Conservation (phyloP, 2,113 vertebrate genomes). For the Porphyrio hochstetteri region DNA sequence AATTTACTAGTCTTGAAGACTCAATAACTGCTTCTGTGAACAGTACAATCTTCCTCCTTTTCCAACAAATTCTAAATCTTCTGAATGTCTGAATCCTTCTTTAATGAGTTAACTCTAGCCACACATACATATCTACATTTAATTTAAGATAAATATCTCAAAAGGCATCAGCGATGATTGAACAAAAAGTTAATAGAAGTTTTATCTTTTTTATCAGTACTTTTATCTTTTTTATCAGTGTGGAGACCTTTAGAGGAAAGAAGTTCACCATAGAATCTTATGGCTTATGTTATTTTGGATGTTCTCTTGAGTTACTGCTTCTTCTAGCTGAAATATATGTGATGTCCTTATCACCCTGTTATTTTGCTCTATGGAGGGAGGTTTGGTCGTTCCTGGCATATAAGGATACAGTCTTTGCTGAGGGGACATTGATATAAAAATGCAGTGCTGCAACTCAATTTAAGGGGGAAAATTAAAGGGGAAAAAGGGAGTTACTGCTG, state of each 20-base stretch:
- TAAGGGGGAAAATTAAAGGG: background rate
- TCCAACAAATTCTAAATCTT: background rate
- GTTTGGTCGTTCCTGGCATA: background rate
- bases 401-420: background rate
- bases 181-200: background rate
- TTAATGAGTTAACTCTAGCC: background rate
- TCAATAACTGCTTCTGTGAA: background rate
- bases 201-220: background rate
- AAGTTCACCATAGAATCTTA: background rate
- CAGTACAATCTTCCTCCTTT: background rate
- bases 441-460: background rate
- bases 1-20: background rate
- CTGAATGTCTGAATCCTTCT: background rate
- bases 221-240: background rate
- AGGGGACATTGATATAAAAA: background rate
- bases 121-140: background rate
- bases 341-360: background rate
- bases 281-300: background rate
- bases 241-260: background rate
- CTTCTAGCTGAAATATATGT: background rate
- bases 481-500: background rate
- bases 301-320: background rate
- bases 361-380: background rate
- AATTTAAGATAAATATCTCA: background rate
- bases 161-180: background rate